Conservation (phyloP, 1,140 invertebrate genomes). For the Ostrea edulis region DNA sequence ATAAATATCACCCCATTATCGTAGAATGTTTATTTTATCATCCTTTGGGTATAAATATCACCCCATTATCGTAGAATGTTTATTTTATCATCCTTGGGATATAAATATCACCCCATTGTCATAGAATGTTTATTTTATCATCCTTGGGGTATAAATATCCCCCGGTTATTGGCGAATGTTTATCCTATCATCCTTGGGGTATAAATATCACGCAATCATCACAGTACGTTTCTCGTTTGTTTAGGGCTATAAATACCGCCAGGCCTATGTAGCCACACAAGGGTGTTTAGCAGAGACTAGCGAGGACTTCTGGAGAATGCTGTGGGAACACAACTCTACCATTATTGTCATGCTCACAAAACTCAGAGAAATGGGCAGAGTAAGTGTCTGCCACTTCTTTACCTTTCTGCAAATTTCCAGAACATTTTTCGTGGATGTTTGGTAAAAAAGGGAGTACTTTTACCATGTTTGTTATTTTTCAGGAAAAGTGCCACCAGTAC, state of each 20-base stretch:
- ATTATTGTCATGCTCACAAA: slow-evolving; percentile 99
- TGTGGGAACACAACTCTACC: slow-evolving; percentile 99
- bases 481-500: slow-evolving; percentile 99
- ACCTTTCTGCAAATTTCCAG: neutral
- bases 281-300: slow-evolving; percentile 97
- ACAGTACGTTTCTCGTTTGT: neutral
- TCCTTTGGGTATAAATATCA: no score
- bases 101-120: no score
- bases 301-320: slow-evolving; percentile 99
- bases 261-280: slow-evolving; percentile 98
- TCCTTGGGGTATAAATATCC: no score
- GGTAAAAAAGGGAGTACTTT: neutral
- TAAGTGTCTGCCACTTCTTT: slow-evolving; percentile 80
- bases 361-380: slow-evolving; percentile 96
- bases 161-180: no score
- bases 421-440: neutral
- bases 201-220: no score
- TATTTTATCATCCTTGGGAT: no score
- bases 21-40: no score
- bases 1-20: no score
- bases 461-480: slow-evolving; percentile 49
- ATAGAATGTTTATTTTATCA: no score
- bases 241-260: slow-evolving; percentile 93
- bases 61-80: no score
- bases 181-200: no score